Evolutionary conservation across 2,888 invertebrate genomes (phyloP), one percentile per base, ranked within the genome.

Genomic region (Gnatocerus cornutus): DNA sequence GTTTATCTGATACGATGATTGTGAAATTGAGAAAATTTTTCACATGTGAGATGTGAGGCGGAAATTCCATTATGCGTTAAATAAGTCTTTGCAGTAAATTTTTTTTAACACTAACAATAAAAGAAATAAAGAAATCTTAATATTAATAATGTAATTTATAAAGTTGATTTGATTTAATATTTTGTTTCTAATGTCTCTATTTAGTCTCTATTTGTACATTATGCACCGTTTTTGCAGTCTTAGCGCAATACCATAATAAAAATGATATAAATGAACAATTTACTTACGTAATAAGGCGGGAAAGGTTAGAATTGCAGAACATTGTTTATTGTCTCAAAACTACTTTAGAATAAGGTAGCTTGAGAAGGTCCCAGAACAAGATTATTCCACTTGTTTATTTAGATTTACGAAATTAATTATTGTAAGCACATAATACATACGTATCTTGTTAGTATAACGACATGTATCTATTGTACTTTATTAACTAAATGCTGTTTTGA

Each of bases 271-370:
- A 59, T 16, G 64, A 53, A 63, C 58, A 63, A 50, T 67, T 69
- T 63, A 63, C 39, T 67, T 71, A 41, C 71, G 71, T 63, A 71
- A 71, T 50, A 56, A 52, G 65, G 59, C 64, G 64, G 69, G 65
- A 69, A 69, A 65, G 50, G 62, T 56, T 63, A 39, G n/a, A 64
- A 63, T 68, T 69, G 65, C 61, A 55, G 59, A 46, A 63, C 67
- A 71, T 71, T 71, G 67, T 71, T 48, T 50, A 71, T 71, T 71
- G 71, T 71, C 50, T 71, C 46, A 46, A 63, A 68, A 63, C 53
- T 16, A 50, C 56, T 12, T 37, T 39, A 41, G 65, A 69, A 66
- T 43, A 52, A 41, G 33, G 33, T 46, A 29, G 52, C 58, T 50
- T 71, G 71, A 45, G 71, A 71, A 71, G 21, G 67, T 65, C 70